Evolutionary conservation across 2,888 invertebrate genomes (phyloP), one percentile per base, ranked within the genome.

Genomic region (Drosophila stalkeri): DNA sequence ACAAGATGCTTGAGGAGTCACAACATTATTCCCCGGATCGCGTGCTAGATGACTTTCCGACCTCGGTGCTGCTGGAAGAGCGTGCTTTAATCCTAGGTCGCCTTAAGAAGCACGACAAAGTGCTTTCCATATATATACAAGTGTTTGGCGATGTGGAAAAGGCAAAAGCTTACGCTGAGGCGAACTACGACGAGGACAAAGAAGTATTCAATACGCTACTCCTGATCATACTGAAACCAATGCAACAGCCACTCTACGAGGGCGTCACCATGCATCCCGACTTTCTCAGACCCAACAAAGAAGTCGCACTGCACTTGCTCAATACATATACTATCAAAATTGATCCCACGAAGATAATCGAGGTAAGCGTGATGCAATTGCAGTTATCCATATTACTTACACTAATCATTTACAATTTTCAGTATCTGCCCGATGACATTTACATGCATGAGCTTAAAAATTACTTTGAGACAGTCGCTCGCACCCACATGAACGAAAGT

Each of bases 41-140:
- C 55, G 96, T 98, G 1, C 94, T 99, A 31, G 94, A 96, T 27
- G 96, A 97, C 90, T 98, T 99, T 82, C 98, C 98, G 0, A 95
- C 95, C 47, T 96, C 98, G 86, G 94, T 95, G 67, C 94, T 99
- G 86, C 96, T 97, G 90, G 98, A 99, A 92, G 99, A 99, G 92
- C 94, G 98, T 71, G 99, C 99, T 0, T 94, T 99, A n/a, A 96
- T 99, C 72, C 94, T 99, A 47, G 99, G 99, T 0, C 96, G 97
- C 82, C 94, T 99, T 31, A 98, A 97, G 1, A 92, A 97, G 75
- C 99, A 99, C 92, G 97, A 98, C 89, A 97, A 98, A 91, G 98
- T 98, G 0, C 94, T 99, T 54, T 96, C 97, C 1, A 97, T 99
- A 90, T 99, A 99, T 92, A 96, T 99, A 23, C 96, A 97, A 87